Base-by-base conservation (phyloP, 2,888 invertebrate species). In the Micoletzkya japonica region DNA sequence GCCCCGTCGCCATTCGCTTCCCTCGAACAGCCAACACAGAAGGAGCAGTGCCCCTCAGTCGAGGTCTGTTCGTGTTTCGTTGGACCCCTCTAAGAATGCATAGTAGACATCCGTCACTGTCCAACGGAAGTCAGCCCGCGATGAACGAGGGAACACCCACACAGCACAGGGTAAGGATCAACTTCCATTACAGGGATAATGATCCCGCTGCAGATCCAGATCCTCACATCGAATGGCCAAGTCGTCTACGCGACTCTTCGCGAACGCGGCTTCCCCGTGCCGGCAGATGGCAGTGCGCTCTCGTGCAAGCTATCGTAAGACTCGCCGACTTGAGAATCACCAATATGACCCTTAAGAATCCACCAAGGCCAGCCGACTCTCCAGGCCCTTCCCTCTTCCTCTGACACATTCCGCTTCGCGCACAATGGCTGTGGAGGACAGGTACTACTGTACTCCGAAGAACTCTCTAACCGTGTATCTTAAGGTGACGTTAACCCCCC, bases 361-460 rank as follows among this genome's bases (percentile, higher is more conserved):
- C 24, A 36, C 28, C 32, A 63, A 14, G 63, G 63, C n/a, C 32
- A 63, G 34, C 49, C 63, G 10, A 36, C 36, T 10, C 49, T 63
- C 3, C 63, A 63, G 24, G 32, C 36, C 32, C 49, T 44, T n/a
- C 39, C 39, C 0, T 37, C 39, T 1, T 26, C 50, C 50, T 32
- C 34, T 24, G 63, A 72, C 30, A 81, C 79, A 0, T 82, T 77
- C 74, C 77, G 78, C 57, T 82, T 79, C 67, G 76, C 82, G 10
- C 76, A 78, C 70, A 76, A 80, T 70, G 82, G 82, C 10, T 82
- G 80, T 50, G 82, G 82, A 4, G 82, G 82, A 68, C 81, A 82
- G 73, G 81, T 81, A 37, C 54, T n/a, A 24, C 30, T 20, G 7
- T 26, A 58, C 44, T 14, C n/a, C n/a, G n/a, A n/a, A n/a, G n/a